phyloP scores from a whole-genome alignment of 2,113 vertebrate species.

The Hassar affinis region DNA sequence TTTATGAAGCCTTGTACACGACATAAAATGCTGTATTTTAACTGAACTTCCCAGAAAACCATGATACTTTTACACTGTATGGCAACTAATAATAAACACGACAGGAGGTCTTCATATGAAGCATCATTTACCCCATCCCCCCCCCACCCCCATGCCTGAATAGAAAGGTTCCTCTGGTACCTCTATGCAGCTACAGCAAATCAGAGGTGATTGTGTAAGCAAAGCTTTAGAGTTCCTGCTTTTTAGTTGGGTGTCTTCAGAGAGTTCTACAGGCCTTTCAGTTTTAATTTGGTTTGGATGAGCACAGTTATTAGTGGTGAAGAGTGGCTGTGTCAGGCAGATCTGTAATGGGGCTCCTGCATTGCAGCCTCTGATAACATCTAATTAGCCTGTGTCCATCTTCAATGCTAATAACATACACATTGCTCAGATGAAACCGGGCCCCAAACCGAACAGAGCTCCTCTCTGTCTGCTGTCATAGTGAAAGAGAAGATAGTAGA shows the following conservation, averaged over 20 bases:
- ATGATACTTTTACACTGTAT: neutral
- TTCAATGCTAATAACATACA: conserved; percentile 49
- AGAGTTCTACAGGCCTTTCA: conserved; percentile 57
- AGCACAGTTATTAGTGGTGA: conserved; percentile 55
- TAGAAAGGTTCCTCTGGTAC: conserved; percentile 25
- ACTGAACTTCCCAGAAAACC: neutral
- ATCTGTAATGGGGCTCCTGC: conserved; percentile 47
- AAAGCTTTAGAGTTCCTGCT: conserved; percentile 43
- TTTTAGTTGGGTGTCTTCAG: conserved; percentile 52
- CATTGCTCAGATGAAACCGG: conserved; percentile 2
- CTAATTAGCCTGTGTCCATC: conserved; percentile 54
- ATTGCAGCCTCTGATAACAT: conserved; percentile 56
- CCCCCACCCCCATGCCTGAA: neutral
- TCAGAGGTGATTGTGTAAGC: conserved; percentile 56
- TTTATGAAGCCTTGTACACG: neutral
- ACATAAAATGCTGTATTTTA: neutral
- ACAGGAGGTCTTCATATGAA: conserved; percentile 19
- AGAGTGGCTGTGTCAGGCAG: conserved; percentile 47
- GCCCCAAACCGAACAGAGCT: conserved; percentile 18
- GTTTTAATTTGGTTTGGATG: conserved; percentile 64
- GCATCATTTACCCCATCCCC: neutral
- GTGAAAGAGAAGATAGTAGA: neutral
- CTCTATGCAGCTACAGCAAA: conserved; percentile 49
- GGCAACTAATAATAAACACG: conserved; percentile 1
- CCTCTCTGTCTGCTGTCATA: conserved; percentile 28